Percentiles rank a stretch among this genome's conserved stretches.
Conservation (phyloP, 2,797 vertebrate genomes). For the Lycodopsis pacificus region DNA sequence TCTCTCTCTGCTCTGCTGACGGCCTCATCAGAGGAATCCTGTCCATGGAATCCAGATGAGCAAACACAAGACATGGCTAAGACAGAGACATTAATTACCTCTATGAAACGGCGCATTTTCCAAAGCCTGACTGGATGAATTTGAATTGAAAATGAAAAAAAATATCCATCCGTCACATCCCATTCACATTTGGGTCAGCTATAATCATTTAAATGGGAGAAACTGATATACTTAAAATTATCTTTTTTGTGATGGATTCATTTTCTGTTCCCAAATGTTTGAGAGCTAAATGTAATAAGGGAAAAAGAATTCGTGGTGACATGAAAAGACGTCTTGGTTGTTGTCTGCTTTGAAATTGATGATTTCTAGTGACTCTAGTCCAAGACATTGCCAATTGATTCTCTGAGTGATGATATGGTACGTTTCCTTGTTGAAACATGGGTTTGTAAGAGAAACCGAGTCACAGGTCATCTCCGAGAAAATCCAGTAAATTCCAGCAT, state of each 20-base stretch:
- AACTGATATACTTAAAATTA: slow-evolving; percentile 29
- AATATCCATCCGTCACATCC: slow-evolving; percentile 32
- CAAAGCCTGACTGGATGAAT: slow-evolving; percentile 48
- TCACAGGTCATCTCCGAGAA: slow-evolving; percentile 53
- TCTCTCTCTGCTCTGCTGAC: slow-evolving; percentile 30
- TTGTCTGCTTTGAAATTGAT: slow-evolving; percentile 32
- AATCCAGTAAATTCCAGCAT: slow-evolving; percentile 58
- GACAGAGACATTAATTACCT: slow-evolving; percentile 73
- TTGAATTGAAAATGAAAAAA: slow-evolving; percentile 54
- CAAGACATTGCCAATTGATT: slow-evolving; percentile 26
- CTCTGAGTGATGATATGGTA: slow-evolving; percentile 26
- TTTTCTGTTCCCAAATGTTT: slow-evolving; percentile 12
- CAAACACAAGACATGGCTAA: slow-evolving; percentile 67
- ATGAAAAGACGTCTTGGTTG: slow-evolving; percentile 1
- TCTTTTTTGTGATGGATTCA: slow-evolving; percentile 42
- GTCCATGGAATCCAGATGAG: slow-evolving; percentile 75
- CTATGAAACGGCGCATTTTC: slow-evolving; percentile 62
- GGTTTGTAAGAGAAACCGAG: slow-evolving; percentile 31
- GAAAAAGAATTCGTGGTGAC: slow-evolving; percentile 15
- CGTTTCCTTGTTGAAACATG: slow-evolving; percentile 39
- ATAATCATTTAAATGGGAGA: slow-evolving; percentile 28
- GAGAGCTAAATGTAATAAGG: neutral
- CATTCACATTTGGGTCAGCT: slow-evolving; percentile 7
- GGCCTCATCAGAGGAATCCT: slow-evolving; percentile 76
- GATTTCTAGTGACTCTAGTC: neutral